These are phyloP conservation scores for Syrmaticus mikado DNA, from an alignment of 2,113 vertebrate genomes.

Conservation along the genomic window DNA sequence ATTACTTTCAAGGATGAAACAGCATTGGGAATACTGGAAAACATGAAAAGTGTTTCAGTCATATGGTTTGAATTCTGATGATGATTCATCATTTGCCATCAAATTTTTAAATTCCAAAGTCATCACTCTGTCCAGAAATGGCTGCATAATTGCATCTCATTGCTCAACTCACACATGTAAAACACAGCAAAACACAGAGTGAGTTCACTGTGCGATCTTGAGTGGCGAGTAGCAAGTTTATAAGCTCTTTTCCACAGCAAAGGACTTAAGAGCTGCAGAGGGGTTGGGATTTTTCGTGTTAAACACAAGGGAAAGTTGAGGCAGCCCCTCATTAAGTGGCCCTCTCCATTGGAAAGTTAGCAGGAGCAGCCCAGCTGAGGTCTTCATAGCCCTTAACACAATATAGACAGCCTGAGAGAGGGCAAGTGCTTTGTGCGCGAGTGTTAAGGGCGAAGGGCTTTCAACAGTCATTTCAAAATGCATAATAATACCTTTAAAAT, in stretches of 20 bases:
- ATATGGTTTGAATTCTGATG: neutral
- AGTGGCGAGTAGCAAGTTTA: neutral
- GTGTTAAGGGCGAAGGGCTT: conserved; percentile 11
- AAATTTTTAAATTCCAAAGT: neutral
- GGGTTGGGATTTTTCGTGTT: neutral
- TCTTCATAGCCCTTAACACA: neutral
- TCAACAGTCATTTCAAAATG: neutral
- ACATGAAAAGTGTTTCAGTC: neutral
- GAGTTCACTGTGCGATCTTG: neutral
- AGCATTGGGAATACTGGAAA: neutral
- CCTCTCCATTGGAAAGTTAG: neutral
- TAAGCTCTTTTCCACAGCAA: neutral
- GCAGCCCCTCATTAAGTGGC: neutral
- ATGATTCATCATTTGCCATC: neutral
- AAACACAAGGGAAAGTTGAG: neutral
- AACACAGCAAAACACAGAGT: neutral
- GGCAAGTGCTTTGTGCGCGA: conserved; percentile 28
- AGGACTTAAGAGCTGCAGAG: neutral
- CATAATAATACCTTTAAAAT: conserved; percentile 2
- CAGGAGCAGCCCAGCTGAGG: neutral
- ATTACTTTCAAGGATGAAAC: neutral
- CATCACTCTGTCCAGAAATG: neutral
- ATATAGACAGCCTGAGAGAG: neutral
- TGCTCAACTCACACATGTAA: neutral
- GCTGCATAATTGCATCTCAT: neutral